Evolutionary conservation across 2,113 vertebrate genomes (phyloP), one percentile per base, ranked within the genome.

Genomic region (Lophura nycthemera): DNA sequence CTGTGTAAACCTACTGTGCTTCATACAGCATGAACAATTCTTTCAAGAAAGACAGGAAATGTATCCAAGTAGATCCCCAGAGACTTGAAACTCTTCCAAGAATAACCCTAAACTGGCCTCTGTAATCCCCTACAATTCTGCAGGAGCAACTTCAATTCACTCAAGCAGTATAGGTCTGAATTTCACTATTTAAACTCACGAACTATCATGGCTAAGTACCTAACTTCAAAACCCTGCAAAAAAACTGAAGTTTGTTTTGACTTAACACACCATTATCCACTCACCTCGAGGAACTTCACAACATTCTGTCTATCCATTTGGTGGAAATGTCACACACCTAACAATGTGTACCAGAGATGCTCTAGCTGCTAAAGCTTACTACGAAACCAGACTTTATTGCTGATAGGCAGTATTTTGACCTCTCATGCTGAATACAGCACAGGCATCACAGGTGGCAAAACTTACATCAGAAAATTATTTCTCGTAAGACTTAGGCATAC

Each of bases 71-170:
- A 72, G 67, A 92, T 95, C 95, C 66, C 93, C 50, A 54, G 81
- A 89, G 96, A 95, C 86, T 95, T 97, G 94, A 97, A 95, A 94
- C 88, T 82, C 59, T 85, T 97, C 96, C 96, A 97, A 97, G 78
- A 96, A 97, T 86, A 97, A 93, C 96, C 94, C 86, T 86, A 89
- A 86, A 86, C 79, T 72, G 96, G 96, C 95, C 93, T 95, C 96
- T 95, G 48, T 81, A 90, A 47, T 92, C 67, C 81, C 81, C 86
- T 86, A 47, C 32, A 54, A 66, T 78, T 93, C 75, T 85, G 75
- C 13, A 73, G 86, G 79, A 93, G 91, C 19, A 82, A 54, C 43
- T 90, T 89, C 30, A 66, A 70, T 69, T 86, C 63, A 48, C 63
- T 92, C 86, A 74, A 83, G 66, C 83, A 77, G 20, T 38, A 10